Evolutionary conservation across 2,797 vertebrate species (phyloP).

Genomic region (Buphagus erythrorhynchus): DNA sequence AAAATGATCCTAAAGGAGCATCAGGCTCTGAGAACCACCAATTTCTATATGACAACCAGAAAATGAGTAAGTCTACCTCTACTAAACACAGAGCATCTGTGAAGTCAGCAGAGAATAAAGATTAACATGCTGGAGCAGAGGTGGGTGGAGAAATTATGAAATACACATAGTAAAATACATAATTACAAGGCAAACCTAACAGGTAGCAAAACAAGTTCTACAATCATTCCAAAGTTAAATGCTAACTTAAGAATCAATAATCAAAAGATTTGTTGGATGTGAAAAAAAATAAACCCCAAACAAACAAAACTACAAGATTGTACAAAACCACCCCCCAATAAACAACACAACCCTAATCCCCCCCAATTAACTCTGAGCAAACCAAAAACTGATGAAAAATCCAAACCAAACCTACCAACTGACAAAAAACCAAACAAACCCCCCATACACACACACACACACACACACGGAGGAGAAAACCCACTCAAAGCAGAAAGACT

Average conservation of each 20-base stretch:
- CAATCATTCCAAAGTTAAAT: constrained; percentile 35
- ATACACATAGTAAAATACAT: constrained; percentile 60
- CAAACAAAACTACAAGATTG: neutral
- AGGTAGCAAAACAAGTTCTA: constrained; percentile 69
- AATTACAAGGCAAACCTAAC: constrained; percentile 64
- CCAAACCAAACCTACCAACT: neutral
- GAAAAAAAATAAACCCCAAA: neutral
- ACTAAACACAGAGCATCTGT: neutral
- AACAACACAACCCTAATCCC: neutral
- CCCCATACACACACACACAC: neutral
- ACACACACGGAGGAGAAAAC: neutral
- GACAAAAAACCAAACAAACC: neutral
- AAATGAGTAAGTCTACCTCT: neutral
- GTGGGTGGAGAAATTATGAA: constrained; percentile 68
- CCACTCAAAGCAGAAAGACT: neutral
- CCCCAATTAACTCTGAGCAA: neutral
- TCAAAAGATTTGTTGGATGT: neutral
- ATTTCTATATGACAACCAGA: neutral
- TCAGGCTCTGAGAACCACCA: neutral
- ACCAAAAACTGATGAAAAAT: neutral
- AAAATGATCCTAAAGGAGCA: neutral
- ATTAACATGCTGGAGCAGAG: constrained; percentile 42
- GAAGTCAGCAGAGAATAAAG: constrained; percentile 36
- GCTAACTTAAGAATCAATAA: constrained; percentile 54
- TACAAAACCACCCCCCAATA: neutral